Percentiles rank a stretch among this genome's conserved stretches.
These are phyloP conservation scores for Brachionus manjavacas DNA, from an alignment of 1,140 invertebrate species.

Conservation along the genomic window DNA sequence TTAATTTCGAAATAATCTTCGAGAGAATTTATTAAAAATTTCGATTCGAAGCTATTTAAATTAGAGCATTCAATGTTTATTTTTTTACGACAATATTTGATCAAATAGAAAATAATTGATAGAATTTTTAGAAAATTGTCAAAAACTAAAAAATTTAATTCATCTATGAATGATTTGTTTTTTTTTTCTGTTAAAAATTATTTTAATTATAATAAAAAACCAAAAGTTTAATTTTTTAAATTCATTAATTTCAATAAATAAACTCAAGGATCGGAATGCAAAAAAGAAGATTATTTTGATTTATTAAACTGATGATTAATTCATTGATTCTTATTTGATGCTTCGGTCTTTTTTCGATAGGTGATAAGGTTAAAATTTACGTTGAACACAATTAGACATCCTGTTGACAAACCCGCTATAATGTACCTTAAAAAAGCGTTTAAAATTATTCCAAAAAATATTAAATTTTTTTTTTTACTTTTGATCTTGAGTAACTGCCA, in stretches of 20 bases:
- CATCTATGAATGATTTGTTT: not conserved
- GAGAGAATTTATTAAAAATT: not conserved
- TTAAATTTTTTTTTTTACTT: constrained; percentile 49
- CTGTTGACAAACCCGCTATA: constrained; percentile 87
- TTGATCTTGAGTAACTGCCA: constrained; percentile 92
- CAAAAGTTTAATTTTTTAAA: not conserved
- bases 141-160: not conserved
- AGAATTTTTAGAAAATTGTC: not conserved
- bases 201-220: not conserved
- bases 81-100: not conserved
- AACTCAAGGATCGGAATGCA: not conserved
- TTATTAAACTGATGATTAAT: not conserved
- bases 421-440: constrained; percentile 71
- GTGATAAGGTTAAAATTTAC: constrained; percentile 81
- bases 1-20: not conserved
- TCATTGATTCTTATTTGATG: not conserved
- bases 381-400: constrained; percentile 95
- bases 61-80: not conserved
- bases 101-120: not conserved
- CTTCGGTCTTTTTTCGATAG: constrained; percentile 51
- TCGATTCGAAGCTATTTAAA: not conserved
- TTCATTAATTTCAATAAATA: not conserved
- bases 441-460: not conserved
- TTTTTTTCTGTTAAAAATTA: not conserved
- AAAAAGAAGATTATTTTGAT: not conserved